Evolutionary conservation across 2,113 vertebrate species (phyloP).

Genomic region (Neolamprologus toae): DNA sequence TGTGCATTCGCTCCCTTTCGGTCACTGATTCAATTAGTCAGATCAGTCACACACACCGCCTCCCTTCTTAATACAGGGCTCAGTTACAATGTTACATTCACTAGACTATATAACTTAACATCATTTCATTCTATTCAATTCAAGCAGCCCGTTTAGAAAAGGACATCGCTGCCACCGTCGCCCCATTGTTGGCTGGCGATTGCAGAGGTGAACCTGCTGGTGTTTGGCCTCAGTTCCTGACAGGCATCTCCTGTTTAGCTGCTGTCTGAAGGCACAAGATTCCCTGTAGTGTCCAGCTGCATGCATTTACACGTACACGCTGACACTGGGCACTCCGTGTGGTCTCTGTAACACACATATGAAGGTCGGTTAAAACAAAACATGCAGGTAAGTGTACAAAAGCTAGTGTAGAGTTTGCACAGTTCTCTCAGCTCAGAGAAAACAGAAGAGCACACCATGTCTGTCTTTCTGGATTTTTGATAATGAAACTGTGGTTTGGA

Average conservation of each 20-base stretch:
- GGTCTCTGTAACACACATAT: constrained; percentile 75
- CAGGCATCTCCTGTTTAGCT: constrained; percentile 65
- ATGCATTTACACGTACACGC: constrained; percentile 97
- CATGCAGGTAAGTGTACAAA: background rate
- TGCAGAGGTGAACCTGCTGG: constrained; percentile 11
- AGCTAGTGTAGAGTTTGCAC: background rate
- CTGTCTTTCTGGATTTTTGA: background rate
- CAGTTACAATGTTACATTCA: constrained; percentile 35
- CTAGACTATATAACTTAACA: constrained; percentile 11
- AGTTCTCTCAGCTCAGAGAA: background rate
- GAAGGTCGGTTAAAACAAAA: background rate
- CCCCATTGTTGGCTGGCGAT: background rate
- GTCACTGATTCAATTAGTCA: constrained; percentile 39
- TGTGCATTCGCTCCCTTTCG: constrained; percentile 39
- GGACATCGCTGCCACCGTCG: background rate
- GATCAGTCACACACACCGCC: constrained; percentile 20
- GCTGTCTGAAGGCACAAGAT: constrained; percentile 90
- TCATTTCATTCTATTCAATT: background rate
- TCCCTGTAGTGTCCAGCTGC: constrained; percentile 98
- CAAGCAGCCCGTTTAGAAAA: constrained; percentile 1
- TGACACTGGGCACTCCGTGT: constrained; percentile 94
- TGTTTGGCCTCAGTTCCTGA: background rate
- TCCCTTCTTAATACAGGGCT: constrained; percentile 40
- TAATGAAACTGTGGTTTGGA: background rate
- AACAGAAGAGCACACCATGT: background rate